Percentiles rank a stretch among this genome's conserved stretches.
phyloP scores from a whole-genome alignment of 1,140 invertebrate species.

The Carposina sasakii region DNA sequence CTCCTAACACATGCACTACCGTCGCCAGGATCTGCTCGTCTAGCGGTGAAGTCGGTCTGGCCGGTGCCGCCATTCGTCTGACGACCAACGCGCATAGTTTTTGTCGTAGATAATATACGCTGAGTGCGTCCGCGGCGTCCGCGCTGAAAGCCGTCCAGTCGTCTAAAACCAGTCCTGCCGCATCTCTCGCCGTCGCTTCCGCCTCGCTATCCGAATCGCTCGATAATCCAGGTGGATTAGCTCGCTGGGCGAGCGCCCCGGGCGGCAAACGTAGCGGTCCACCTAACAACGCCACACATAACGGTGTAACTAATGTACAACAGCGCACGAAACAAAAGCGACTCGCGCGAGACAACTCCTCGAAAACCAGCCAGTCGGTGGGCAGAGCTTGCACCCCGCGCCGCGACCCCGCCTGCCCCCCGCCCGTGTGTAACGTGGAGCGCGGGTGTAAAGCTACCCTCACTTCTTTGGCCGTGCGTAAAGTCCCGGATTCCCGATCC shows the following conservation, averaged over 20 bases:
- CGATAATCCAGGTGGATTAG: constrained; percentile 63
- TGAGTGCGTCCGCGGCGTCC: constrained; percentile 77
- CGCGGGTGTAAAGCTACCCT: constrained; percentile 83
- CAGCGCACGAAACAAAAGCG: constrained; percentile 79
- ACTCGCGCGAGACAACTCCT: constrained; percentile 83
- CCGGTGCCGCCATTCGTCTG: constrained; percentile 81
- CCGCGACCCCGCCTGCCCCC: constrained; percentile 42
- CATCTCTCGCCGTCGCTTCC: constrained; percentile 58
- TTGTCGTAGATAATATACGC: constrained; percentile 82
- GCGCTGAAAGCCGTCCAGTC: constrained; percentile 87
- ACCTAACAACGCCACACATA: constrained; percentile 86
- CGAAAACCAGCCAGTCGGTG: constrained; percentile 89
- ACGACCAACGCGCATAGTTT: constrained; percentile 85
- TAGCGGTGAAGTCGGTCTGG: constrained; percentile 76
- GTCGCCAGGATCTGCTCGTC: constrained; percentile 83
- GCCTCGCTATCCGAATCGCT: constrained; percentile 75
- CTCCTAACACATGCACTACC: constrained; percentile 79
- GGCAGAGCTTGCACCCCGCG: constrained; percentile 78
- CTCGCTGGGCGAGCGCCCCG: constrained; percentile 49
- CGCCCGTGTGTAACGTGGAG: constrained; percentile 77
- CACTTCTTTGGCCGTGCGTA: constrained; percentile 77
- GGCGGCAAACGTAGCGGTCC: constrained; percentile 78
- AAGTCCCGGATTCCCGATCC: constrained; percentile 52
- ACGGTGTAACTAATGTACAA: constrained; percentile 84
- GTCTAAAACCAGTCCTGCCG: constrained; percentile 74